phyloP scores from a whole-genome alignment of 2,113 vertebrate species.

The Symphodus melops region DNA sequence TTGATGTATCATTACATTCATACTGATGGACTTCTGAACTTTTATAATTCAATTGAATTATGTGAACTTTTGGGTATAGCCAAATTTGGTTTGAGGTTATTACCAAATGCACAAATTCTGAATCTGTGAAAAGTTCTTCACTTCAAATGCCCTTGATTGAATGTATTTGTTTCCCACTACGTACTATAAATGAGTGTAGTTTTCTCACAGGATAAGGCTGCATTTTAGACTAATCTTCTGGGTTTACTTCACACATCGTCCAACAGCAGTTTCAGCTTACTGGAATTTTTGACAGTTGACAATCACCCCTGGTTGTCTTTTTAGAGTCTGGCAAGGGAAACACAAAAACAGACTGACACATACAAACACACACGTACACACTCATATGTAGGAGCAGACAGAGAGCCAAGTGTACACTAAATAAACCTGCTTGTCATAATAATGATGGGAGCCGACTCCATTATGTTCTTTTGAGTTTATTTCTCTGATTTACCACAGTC shows the following conservation, averaged over 20 bases:
- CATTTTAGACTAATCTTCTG: conserved; percentile 47
- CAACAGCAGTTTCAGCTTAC: conserved; percentile 33
- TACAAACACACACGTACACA: background rate
- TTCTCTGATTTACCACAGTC: conserved; percentile 83
- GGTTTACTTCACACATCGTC: conserved; percentile 39
- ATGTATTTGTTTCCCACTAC: background rate
- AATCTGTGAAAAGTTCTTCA: too few species aligned
- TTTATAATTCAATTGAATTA: too few species aligned
- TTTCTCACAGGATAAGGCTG: background rate
- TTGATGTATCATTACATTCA: too few species aligned
- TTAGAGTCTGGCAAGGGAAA: conserved; percentile 53
- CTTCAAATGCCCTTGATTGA: background rate
- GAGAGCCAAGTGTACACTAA: conserved; percentile 75
- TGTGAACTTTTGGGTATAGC: too few species aligned
- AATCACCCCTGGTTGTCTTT: conserved; percentile 65
- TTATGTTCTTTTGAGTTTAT: conserved; percentile 85
- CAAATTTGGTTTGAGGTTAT: too few species aligned
- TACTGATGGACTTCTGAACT: too few species aligned
- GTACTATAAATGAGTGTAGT: conserved; percentile 4
- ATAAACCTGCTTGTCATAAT: conserved; percentile 81
- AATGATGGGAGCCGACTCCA: conserved; percentile 81
- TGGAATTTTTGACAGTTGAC: conserved; percentile 58
- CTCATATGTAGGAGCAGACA: conserved; percentile 31
- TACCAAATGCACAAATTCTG: too few species aligned
- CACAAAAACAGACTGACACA: conserved; percentile 11